Evolutionary conservation across 2,888 invertebrate species (phyloP).

Genomic region (Lordiphosa fenestrarum): DNA sequence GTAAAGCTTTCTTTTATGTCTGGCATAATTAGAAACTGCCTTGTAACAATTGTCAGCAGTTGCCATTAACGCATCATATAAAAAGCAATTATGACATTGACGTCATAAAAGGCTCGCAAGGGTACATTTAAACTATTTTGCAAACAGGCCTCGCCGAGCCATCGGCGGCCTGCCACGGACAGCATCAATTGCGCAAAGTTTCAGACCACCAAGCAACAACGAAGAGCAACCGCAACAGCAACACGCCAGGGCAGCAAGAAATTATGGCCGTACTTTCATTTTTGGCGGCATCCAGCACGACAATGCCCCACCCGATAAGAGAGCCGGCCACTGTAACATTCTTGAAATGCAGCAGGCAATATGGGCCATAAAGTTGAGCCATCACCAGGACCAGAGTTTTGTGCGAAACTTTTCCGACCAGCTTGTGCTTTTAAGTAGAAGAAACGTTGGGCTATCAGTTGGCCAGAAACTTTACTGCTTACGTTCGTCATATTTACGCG

Average conservation of each 20-base stretch:
- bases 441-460: conserved; percentile 62
- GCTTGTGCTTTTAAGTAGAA: conserved; percentile 49
- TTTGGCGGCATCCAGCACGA: conserved; percentile 42
- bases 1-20: too few species aligned
- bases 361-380: conserved; percentile 65
- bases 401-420: conserved; percentile 58
- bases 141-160: conserved; percentile 25
- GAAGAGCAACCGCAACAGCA: conserved; percentile 35
- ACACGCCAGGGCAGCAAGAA: conserved; percentile 35
- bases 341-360: conserved; percentile 67
- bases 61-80: conserved; percentile 19
- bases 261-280: conserved; percentile 74
- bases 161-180: conserved; percentile 31
- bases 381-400: conserved; percentile 39
- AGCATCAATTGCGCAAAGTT: conserved; percentile 63
- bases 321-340: conserved; percentile 48
- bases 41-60: too few species aligned
- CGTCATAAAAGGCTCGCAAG: conserved; percentile 24
- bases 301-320: conserved; percentile 61
- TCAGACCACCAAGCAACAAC: conserved; percentile 19
- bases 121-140: conserved; percentile 35
- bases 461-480: conserved; percentile 74
- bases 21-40: too few species aligned
- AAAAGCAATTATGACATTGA: conserved; percentile 21
- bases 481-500: conserved; percentile 76